These are phyloP conservation scores for Limnephilus auricula DNA, from an alignment of 2,888 invertebrate genomes.

Conservation along the genomic window DNA sequence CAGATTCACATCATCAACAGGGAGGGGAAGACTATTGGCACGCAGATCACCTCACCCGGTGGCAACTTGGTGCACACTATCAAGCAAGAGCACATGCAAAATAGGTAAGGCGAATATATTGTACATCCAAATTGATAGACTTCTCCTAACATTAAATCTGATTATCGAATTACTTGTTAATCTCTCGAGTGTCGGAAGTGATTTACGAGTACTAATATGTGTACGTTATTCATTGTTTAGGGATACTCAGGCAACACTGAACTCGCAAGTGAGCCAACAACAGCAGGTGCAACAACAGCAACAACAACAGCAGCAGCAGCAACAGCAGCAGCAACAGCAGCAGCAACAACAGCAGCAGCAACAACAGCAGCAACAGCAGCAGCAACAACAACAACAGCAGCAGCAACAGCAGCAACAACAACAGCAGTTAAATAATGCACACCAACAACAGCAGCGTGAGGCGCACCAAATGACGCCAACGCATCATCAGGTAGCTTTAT, in stretches of 20 bases:
- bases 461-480: constrained; percentile 51
- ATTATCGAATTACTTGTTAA: neutral
- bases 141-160: too few species aligned
- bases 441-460: constrained; percentile 59
- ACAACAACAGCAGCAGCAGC: constrained; percentile 57
- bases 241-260: constrained; percentile 47
- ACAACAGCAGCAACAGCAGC: constrained; percentile 63
- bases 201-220: neutral
- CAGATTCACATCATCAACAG: constrained; percentile 72
- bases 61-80: constrained; percentile 68
- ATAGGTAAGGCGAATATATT: constrained; percentile 64
- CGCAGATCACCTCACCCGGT: constrained; percentile 68
- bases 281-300: constrained; percentile 50
- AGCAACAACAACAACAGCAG: constrained; percentile 60
- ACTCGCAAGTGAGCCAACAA: constrained; percentile 57
- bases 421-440: constrained; percentile 63
- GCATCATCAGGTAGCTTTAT: constrained; percentile 51
- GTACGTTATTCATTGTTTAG: neutral
- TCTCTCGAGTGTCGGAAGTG: neutral
- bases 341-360: constrained; percentile 67
- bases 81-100: constrained; percentile 69
- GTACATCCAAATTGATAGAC: too few species aligned
- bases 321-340: constrained; percentile 61
- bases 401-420: constrained; percentile 66
- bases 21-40: constrained; percentile 71